Evolutionary conservation across 2,888 invertebrate species (phyloP).

Genomic region (Drosophila villosipedis): DNA sequence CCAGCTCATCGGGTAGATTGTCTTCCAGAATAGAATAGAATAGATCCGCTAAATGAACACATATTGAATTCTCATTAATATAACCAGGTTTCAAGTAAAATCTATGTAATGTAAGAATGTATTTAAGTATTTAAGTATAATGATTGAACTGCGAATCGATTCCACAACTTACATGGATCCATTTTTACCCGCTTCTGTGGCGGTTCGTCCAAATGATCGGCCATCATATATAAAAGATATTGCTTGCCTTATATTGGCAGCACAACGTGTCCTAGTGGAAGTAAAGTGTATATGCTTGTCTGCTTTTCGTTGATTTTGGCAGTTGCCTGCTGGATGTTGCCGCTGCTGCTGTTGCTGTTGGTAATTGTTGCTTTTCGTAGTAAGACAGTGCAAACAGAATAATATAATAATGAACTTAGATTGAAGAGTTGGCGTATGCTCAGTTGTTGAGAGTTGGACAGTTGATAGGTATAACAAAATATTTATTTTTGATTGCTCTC

Average conservation of each 20-base stretch:
- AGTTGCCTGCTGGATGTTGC: background rate
- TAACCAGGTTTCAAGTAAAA: background rate
- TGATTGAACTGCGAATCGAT: background rate
- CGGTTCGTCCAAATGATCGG: constrained; percentile 98
- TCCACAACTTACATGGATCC: constrained; percentile 76
- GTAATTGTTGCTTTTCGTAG: background rate
- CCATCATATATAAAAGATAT: constrained; percentile 88
- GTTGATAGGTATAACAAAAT: background rate
- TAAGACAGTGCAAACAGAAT: constrained; percentile 26
- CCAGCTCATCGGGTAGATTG: constrained; percentile 95
- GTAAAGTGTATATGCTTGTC: background rate
- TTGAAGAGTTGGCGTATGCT: constrained; percentile 14
- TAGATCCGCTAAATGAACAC: constrained; percentile 88
- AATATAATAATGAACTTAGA: constrained; percentile 23
- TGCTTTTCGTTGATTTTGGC: background rate
- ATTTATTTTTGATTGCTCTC: constrained; percentile 1
- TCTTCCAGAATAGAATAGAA: constrained; percentile 91
- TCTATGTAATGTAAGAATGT: background rate
- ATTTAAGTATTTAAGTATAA: background rate
- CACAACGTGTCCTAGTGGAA: constrained; percentile 29
- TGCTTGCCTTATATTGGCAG: constrained; percentile 53
- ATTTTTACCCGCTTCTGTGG: constrained; percentile 98
- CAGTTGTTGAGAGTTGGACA: constrained; percentile 14
- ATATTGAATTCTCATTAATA: background rate
- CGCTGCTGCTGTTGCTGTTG: background rate